Conservation (phyloP, 1,140 invertebrate genomes). For the Brachionus angularis region DNA sequence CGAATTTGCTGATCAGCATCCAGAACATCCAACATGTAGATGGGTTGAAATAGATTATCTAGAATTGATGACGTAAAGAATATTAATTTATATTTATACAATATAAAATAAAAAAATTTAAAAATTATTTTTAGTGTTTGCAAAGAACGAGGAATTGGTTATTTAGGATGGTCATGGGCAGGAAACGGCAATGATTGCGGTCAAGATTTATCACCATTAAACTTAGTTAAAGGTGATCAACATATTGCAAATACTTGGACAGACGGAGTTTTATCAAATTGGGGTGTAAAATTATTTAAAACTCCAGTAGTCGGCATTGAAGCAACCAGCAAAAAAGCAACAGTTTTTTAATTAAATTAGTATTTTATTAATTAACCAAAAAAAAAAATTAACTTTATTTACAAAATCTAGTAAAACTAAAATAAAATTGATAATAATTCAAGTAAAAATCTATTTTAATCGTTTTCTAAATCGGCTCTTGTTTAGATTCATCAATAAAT, state of each 20-base stretch:
- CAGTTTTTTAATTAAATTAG: neutral
- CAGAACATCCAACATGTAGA: conserved; percentile 3
- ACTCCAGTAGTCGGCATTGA: conserved; percentile 11
- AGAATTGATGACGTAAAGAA: conserved; percentile 19
- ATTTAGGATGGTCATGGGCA: conserved; percentile 36
- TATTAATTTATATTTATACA: neutral
- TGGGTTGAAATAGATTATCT: conserved; percentile 19
- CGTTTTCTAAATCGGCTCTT: too few relatives aligned
- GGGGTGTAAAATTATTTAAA: conserved; percentile 18
- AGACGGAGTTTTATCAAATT: conserved; percentile 27
- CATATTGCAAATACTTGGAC: conserved; percentile 10
- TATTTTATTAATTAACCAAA: too few relatives aligned
- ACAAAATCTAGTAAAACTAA: too few relatives aligned
- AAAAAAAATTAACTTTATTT: neutral
- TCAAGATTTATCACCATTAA: conserved; percentile 4
- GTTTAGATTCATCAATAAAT: too few relatives aligned
- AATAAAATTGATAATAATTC: too few relatives aligned
- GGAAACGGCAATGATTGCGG: conserved; percentile 8
- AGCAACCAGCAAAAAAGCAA: conserved; percentile 16
- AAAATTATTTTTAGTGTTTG: neutral
- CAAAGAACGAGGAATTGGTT: conserved; percentile 13
- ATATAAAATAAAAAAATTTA: neutral
- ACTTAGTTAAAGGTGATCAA: conserved; percentile 25
- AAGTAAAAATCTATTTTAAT: too few relatives aligned
- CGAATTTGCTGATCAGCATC: conserved; percentile 32